Percentiles rank a stretch among this genome's conserved stretches.
Conservation (phyloP, 2,113 vertebrate species). For the Thunnus maccoyii region DNA sequence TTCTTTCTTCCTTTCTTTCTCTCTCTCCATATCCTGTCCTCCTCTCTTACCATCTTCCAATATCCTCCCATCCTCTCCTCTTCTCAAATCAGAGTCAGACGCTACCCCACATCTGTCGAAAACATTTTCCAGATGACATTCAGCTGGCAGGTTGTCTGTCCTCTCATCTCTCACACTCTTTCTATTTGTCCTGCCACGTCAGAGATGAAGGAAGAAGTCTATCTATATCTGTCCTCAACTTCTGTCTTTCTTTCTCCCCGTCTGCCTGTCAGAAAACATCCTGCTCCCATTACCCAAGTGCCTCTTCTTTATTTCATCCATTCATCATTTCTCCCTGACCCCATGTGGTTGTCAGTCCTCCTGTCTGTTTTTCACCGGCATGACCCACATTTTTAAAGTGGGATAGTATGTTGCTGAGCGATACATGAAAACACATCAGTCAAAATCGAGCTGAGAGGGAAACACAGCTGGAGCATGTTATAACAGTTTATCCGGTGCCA, state of each 20-base stretch:
- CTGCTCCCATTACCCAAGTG: slow-evolving; percentile 40
- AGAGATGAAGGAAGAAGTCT: neutral
- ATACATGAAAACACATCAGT: slow-evolving; percentile 18
- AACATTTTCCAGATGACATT: slow-evolving; percentile 55
- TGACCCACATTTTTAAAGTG: slow-evolving; percentile 39
- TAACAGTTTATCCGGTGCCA: slow-evolving; percentile 2
- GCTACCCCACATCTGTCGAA: slow-evolving; percentile 39
- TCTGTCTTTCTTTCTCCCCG: slow-evolving; percentile 14
- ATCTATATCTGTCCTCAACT: slow-evolving; percentile 22
- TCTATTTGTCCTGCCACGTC: slow-evolving; percentile 23
- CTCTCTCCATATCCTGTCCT: neutral
- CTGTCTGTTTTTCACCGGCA: slow-evolving; percentile 24
- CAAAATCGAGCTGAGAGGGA: neutral
- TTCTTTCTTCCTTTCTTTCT: slow-evolving; percentile 3
- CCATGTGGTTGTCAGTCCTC: slow-evolving; percentile 25
- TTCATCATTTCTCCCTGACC: slow-evolving; percentile 41
- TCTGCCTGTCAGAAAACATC: slow-evolving; percentile 49
- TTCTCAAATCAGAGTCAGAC: slow-evolving; percentile 14
- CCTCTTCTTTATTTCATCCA: slow-evolving; percentile 38
- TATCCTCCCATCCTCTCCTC: slow-evolving; percentile 4
- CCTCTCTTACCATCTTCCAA: neutral
- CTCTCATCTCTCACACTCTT: slow-evolving; percentile 1
- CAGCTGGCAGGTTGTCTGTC: slow-evolving; percentile 30
- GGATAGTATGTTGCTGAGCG: slow-evolving; percentile 16
- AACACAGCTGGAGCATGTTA: slow-evolving; percentile 20